Percentiles rank a stretch among this genome's conserved stretches.
Evolutionary conservation across 2,113 vertebrate genomes (phyloP).

Genomic region (Marmota flaviventris): DNA sequence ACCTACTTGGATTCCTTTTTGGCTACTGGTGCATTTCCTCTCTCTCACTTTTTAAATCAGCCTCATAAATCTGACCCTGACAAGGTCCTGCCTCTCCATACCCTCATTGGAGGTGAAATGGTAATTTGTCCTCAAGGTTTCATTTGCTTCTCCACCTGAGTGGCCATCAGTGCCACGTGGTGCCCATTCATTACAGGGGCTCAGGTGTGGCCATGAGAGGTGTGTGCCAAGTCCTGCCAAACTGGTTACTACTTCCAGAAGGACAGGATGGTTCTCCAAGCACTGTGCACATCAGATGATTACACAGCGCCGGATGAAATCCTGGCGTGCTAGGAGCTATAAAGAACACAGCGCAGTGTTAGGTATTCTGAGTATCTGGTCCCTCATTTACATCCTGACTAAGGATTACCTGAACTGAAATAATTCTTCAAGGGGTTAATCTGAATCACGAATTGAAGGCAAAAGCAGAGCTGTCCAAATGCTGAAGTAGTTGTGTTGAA

Average conservation of each 20-base stretch:
- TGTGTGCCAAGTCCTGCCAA: constrained; percentile 53
- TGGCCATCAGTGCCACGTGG: constrained; percentile 2
- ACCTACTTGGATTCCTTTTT: constrained; percentile 70
- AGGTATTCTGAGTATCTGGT: not conserved
- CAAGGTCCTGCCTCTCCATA: constrained; percentile 73
- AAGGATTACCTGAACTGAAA: constrained; percentile 24
- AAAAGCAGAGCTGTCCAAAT: not conserved
- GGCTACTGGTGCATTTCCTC: constrained; percentile 60
- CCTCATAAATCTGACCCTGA: constrained; percentile 81
- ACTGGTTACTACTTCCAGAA: constrained; percentile 67
- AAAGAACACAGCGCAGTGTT: not conserved
- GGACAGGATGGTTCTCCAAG: constrained; percentile 68
- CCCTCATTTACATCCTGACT: not conserved
- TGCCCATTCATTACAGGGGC: constrained; percentile 62
- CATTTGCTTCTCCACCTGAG: constrained; percentile 71
- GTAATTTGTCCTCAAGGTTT: constrained; percentile 69
- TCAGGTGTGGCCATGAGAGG: constrained; percentile 57
- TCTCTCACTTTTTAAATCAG: constrained; percentile 63
- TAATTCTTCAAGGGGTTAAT: constrained; percentile 41
- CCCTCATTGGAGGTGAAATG: constrained; percentile 48
- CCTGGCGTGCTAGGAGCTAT: not conserved
- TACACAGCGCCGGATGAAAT: not conserved
- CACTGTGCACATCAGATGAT: constrained; percentile 27
- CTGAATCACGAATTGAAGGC: constrained; percentile 41
- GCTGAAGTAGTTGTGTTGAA: not conserved